These are phyloP conservation scores for Tiliacea citrago DNA, from an alignment of 2,888 invertebrate species.

Conservation along the genomic window DNA sequence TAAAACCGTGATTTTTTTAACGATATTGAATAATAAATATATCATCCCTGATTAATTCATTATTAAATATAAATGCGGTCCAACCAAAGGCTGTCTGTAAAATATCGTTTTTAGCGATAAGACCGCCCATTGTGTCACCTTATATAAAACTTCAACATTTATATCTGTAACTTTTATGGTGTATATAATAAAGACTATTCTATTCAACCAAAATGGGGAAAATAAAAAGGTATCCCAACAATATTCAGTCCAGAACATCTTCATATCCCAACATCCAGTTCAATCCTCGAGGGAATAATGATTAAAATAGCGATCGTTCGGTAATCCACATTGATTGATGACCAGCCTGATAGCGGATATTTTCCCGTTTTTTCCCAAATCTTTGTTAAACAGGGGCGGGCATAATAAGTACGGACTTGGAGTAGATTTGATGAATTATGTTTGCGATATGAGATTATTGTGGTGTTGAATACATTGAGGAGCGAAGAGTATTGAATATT, in stretches of 20 bases:
- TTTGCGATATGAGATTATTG: constrained; percentile 55
- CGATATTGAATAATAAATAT: too few species aligned
- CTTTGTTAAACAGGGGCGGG: constrained; percentile 68
- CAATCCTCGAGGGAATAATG: constrained; percentile 78
- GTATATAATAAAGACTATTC: too few species aligned
- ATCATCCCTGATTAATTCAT: too few species aligned
- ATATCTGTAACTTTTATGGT: too few species aligned
- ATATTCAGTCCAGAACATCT: constrained; percentile 18
- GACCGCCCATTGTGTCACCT: too few species aligned
- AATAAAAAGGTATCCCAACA: constrained; percentile 13
- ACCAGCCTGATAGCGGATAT: constrained; percentile 74
- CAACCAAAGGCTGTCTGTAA: too few species aligned
- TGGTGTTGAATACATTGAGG: constrained; percentile 39
- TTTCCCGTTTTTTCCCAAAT: constrained; percentile 83
- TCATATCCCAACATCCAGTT: constrained; percentile 43
- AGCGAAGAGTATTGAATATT: neutral
- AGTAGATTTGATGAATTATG: constrained; percentile 65
- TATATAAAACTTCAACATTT: too few species aligned
- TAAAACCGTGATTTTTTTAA: too few species aligned
- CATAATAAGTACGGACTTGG: constrained; percentile 64
- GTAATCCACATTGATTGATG: constrained; percentile 87
- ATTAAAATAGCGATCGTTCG: constrained; percentile 80
- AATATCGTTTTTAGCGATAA: too few species aligned
- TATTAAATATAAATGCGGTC: too few species aligned
- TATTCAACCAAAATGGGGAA: too few species aligned